These are phyloP conservation scores for Urocitellus parryii DNA, from an alignment of 2,113 vertebrate genomes.

Conservation along the genomic window DNA sequence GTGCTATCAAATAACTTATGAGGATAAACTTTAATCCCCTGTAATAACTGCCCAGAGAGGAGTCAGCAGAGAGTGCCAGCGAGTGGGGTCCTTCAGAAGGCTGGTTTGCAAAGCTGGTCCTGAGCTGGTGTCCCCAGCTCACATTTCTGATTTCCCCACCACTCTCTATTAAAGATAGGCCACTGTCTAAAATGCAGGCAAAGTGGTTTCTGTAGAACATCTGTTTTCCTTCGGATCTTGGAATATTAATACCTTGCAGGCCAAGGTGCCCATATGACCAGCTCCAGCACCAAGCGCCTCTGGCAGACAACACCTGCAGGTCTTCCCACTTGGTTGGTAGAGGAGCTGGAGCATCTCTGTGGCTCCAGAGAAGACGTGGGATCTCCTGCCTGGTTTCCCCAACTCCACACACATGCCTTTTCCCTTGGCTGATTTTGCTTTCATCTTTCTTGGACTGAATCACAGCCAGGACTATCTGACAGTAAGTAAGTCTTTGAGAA, in stretches of 20 bases:
- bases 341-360: background rate
- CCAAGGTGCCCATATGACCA: background rate
- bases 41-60: background rate
- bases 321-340: rapidly evolving
- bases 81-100: rapidly evolving
- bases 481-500: background rate
- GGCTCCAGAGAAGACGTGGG: rapidly evolving
- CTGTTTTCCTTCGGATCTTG: background rate
- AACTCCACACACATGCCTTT: rapidly evolving
- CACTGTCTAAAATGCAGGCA: background rate
- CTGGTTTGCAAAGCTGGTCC: background rate
- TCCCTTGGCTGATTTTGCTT: background rate
- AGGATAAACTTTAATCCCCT: background rate
- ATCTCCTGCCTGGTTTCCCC: rapidly evolving
- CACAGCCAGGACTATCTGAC: background rate
- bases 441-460: background rate
- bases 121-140: background rate
- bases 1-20: background rate
- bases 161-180: too few species aligned
- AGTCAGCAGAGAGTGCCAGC: rapidly evolving
- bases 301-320: rapidly evolving
- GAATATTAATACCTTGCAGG: background rate
- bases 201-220: background rate
- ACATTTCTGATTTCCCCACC: background rate
- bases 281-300: rapidly evolving